A percentile compares a stretch with the other conserved stretches of the same genome.
Evolutionary conservation across 2,888 invertebrate species (phyloP).

Genomic region (Choristoneura rosaceana): DNA sequence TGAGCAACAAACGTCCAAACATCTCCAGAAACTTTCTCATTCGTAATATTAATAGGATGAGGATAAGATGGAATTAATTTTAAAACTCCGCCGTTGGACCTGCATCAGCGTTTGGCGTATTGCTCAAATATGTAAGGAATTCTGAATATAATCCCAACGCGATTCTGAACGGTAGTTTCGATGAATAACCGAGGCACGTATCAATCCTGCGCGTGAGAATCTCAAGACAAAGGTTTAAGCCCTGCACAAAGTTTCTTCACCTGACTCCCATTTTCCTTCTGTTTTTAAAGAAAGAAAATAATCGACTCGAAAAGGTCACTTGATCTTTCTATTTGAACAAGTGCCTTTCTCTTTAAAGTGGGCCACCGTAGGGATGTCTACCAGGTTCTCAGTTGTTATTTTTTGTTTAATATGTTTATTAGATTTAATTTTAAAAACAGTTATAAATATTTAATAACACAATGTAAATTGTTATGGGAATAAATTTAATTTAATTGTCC

Average conservation of each 20-base stretch:
- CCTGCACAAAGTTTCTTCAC: conserved; percentile 26
- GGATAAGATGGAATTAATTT: too few relatives aligned
- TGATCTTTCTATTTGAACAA: conserved; percentile 50
- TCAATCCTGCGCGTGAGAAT: conserved; percentile 31
- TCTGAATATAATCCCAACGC: background rate
- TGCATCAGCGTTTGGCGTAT: too few relatives aligned
- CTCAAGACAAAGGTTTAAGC: conserved; percentile 26
- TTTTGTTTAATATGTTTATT: too few relatives aligned
- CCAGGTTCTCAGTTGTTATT: too few relatives aligned
- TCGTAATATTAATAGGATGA: too few relatives aligned
- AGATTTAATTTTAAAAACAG: too few relatives aligned
- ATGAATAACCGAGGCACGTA: conserved; percentile 28
- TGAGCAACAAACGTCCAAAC: too few relatives aligned
- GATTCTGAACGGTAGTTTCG: background rate
- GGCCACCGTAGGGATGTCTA: conserved; percentile 41
- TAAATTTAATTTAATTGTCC: too few relatives aligned
- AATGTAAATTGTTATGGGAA: too few relatives aligned
- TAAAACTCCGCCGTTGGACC: too few relatives aligned
- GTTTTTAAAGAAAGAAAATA: background rate
- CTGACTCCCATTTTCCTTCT: conserved; percentile 11
- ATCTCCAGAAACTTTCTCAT: too few relatives aligned
- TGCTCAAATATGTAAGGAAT: background rate
- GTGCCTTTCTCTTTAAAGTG: conserved; percentile 49
- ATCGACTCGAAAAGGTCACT: conserved; percentile 15
- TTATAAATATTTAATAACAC: too few relatives aligned